Evolutionary conservation across 2,888 invertebrate genomes (phyloP).

Genomic region (Xestia rhomboidea): DNA sequence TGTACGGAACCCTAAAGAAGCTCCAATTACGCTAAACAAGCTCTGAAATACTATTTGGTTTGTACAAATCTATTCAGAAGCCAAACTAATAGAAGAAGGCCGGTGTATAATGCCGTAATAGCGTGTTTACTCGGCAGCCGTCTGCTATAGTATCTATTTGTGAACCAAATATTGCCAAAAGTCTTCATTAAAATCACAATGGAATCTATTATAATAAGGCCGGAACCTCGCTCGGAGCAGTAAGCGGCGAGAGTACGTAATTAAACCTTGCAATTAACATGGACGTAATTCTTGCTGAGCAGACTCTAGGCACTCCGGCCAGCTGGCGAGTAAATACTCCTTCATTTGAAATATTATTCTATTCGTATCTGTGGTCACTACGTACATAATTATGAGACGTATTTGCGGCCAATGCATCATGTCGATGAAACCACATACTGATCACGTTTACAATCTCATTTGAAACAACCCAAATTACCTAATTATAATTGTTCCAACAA

Average conservation of each 20-base stretch:
- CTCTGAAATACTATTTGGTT: neutral
- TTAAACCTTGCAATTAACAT: slow-evolving; percentile 74
- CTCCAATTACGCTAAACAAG: neutral
- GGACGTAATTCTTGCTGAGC: slow-evolving; percentile 66
- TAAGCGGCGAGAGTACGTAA: slow-evolving; percentile 67
- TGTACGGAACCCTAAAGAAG: too few relatives aligned
- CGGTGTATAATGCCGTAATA: slow-evolving; percentile 10
- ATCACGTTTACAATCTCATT: slow-evolving; percentile 13
- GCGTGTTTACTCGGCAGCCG: slow-evolving; percentile 33
- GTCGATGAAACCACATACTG: slow-evolving; percentile 10
- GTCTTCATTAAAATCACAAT: slow-evolving; percentile 68
- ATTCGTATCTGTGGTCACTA: slow-evolving; percentile 29
- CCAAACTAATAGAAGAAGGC: slow-evolving; percentile 20
- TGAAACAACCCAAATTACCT: neutral
- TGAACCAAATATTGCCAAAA: slow-evolving; percentile 51
- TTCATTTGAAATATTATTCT: slow-evolving; percentile 32
- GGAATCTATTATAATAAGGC: slow-evolving; percentile 65
- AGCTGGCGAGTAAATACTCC: slow-evolving; percentile 35
- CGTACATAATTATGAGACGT: neutral
- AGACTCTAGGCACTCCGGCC: slow-evolving; percentile 22
- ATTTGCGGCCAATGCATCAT: slow-evolving; percentile 5
- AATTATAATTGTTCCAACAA: slow-evolving; percentile 6
- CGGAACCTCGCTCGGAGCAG: slow-evolving; percentile 58
- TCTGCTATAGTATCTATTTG: slow-evolving; percentile 51
- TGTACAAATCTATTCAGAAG: slow-evolving; percentile 11